Percentiles rank a stretch among this genome's conserved stretches.
phyloP scores from a whole-genome alignment of 2,113 vertebrate species.

The Thermophis baileyi region DNA sequence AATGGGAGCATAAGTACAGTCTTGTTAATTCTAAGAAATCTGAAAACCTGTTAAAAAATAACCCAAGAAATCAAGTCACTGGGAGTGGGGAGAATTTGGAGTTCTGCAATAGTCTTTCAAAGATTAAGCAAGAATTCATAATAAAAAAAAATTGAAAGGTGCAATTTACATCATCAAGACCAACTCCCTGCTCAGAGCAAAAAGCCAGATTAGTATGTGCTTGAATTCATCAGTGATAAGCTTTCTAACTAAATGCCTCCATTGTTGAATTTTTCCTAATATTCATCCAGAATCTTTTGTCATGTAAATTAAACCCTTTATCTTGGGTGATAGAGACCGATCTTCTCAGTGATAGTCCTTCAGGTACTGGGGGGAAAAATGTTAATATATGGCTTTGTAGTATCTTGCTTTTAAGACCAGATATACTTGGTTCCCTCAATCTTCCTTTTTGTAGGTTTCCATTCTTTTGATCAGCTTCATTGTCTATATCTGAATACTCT shows the following conservation, averaged over 20 bases:
- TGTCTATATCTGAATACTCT: not conserved
- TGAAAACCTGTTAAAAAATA: not conserved
- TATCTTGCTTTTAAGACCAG: not conserved
- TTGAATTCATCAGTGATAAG: not conserved
- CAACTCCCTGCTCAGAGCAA: not conserved
- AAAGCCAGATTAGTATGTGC: not conserved
- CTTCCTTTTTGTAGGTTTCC: not conserved
- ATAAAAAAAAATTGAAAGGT: not conserved
- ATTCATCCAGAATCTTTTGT: not conserved
- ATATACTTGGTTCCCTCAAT: not conserved
- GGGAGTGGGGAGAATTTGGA: not conserved
- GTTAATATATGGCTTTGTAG: not conserved
- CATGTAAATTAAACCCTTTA: not conserved
- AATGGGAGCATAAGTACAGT: not conserved
- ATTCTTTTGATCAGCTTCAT: not conserved
- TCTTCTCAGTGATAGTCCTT: not conserved
- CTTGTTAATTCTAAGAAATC: not conserved
- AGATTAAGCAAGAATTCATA: not conserved
- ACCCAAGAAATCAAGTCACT: not conserved
- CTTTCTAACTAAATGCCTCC: not conserved
- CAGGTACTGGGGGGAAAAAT: not conserved
- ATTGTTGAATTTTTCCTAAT: not conserved
- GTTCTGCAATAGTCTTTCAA: not conserved
- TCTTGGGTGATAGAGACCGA: not conserved
- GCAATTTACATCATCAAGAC: not conserved